Evolutionary conservation across 2,888 invertebrate species (phyloP).

Genomic region (Magallana nippona): DNA sequence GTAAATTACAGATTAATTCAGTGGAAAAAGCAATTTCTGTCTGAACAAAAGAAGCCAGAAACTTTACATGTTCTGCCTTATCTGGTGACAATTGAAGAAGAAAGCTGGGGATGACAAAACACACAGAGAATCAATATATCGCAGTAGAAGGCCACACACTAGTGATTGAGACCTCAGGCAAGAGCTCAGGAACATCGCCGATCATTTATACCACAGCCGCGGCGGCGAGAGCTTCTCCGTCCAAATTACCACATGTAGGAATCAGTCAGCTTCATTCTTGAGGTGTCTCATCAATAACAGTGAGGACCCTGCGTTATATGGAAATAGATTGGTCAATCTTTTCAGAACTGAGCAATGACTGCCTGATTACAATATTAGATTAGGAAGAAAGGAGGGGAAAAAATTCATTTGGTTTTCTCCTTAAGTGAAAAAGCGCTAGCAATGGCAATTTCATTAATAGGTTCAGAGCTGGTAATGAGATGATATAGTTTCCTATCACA

Average conservation of each 20-base stretch:
- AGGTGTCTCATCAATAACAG: conserved; percentile 10
- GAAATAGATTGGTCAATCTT: conserved; percentile 12
- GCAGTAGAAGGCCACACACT: not conserved
- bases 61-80: not conserved
- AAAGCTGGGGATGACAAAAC: conserved; percentile 10
- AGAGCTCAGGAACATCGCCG: conserved; percentile 8
- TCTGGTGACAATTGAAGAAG: not conserved
- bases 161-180: not conserved
- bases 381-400: not conserved
- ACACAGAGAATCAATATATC: conserved; percentile 1
- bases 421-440: not conserved
- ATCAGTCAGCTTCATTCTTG: not conserved
- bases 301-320: not conserved
- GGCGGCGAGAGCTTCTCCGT: not conserved
- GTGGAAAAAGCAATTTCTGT: conserved; percentile 3
- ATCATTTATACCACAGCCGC: not conserved
- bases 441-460: conserved; percentile 15
- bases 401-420: conserved; percentile 28
- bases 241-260: conserved; percentile 9
- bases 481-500: not conserved
- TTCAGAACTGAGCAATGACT: not conserved
- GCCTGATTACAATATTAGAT: conserved; percentile 23
- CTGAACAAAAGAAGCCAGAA: conserved; percentile 27
- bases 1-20: conserved; percentile 16
- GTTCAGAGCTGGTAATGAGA: not conserved